Evolutionary conservation across 1,140 invertebrate species (phyloP).

Genomic region (Magallana gigas): DNA sequence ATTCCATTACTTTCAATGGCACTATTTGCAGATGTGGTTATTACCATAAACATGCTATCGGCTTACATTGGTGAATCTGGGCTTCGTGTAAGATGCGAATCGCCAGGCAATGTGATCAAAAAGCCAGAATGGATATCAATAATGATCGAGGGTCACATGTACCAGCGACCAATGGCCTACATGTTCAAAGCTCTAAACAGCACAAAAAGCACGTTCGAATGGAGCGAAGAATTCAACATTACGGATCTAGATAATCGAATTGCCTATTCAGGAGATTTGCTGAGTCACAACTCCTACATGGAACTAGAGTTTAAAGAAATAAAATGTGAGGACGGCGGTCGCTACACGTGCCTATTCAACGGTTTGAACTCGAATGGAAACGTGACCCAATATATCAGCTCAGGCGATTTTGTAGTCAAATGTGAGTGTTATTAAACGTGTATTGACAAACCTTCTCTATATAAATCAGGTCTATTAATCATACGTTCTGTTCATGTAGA

Average conservation of each 20-base stretch:
- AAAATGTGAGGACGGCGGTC: constrained; percentile 4
- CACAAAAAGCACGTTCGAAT: neutral
- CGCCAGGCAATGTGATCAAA: neutral
- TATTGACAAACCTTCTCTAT: no score
- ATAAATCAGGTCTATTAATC: no score
- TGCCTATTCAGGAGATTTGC: neutral
- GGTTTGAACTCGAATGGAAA: neutral
- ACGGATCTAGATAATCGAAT: constrained; percentile 1
- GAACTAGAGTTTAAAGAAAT: constrained; percentile 14
- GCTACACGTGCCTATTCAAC: neutral
- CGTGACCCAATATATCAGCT: neutral
- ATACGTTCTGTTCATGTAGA: no score
- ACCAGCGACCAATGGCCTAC: neutral
- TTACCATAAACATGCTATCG: constrained; percentile 3
- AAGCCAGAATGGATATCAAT: neutral
- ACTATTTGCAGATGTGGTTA: neutral
- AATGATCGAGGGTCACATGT: neutral
- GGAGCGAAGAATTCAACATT: constrained; percentile 13
- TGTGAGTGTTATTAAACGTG: neutral
- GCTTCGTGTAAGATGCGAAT: constrained; percentile 8
- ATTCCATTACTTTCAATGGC: no score
- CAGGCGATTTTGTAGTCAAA: neutral
- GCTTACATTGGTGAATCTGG: constrained; percentile 15
- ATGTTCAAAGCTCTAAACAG: constrained; percentile 12
- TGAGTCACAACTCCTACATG: neutral